A percentile compares a stretch with the other conserved stretches of the same genome.
phyloP scores from a whole-genome alignment of 2,113 vertebrate genomes.

The Oenanthe oenanthe region DNA sequence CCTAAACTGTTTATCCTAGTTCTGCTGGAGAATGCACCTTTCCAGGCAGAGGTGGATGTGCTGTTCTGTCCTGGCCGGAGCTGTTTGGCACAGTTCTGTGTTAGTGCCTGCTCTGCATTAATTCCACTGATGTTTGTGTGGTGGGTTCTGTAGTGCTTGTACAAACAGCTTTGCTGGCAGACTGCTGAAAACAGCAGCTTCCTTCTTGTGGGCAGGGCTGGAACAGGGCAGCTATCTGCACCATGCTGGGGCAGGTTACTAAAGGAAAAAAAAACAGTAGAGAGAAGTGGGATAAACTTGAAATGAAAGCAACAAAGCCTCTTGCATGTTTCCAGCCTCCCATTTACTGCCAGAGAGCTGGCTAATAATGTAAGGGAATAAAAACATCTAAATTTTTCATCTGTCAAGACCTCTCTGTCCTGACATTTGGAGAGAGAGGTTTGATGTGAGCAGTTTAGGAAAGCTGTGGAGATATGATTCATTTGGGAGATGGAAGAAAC shows the following conservation, averaged over 20 bases:
- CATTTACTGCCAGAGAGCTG: not conserved
- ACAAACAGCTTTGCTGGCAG: not conserved
- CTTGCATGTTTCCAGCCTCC: not conserved
- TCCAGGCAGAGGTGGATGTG: not conserved
- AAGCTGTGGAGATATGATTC: not conserved
- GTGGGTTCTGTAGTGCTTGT: not conserved
- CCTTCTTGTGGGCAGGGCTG: not conserved
- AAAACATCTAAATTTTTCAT: slow-evolving; percentile 3
- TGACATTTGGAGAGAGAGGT: not conserved
- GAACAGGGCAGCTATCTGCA: not conserved
- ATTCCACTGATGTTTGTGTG: not conserved
- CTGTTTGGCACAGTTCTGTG: fast-evolving
- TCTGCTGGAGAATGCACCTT: not conserved
- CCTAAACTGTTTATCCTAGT: not conserved
- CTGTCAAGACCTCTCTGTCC: not conserved
- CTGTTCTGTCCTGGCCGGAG: not conserved
- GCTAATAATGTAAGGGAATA: not conserved
- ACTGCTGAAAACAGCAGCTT: not conserved
- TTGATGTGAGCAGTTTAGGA: not conserved
- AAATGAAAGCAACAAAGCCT: not conserved
- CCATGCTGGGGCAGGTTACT: not conserved
- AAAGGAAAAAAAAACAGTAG: not conserved
- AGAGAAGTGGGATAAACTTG: not conserved
- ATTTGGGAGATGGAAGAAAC: not conserved
- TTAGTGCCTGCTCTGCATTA: not conserved